Percentiles rank a stretch among this genome's conserved stretches.
Evolutionary conservation across 1,140 invertebrate species (phyloP).

Genomic region (Drosophila ficusphila): DNA sequence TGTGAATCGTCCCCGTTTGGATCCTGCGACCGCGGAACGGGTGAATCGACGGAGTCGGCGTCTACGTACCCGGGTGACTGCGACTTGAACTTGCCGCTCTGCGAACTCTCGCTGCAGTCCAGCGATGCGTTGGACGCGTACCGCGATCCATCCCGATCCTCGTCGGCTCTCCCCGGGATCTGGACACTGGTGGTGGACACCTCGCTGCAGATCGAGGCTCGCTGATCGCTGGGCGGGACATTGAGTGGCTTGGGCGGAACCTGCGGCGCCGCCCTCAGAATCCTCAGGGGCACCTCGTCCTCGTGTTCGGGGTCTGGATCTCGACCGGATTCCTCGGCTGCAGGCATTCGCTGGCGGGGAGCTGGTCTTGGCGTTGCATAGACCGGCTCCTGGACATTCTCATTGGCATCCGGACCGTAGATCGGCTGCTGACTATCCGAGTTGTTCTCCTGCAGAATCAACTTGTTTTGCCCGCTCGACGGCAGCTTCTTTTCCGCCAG

Average conservation of each 20-base stretch:
- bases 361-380: constrained; percentile 65
- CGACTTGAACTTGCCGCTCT: constrained; percentile 76
- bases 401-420: constrained; percentile 74
- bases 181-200: constrained; percentile 67
- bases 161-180: background rate
- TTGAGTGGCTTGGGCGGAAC: constrained; percentile 50
- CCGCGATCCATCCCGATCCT: constrained; percentile 30
- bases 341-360: constrained; percentile 57
- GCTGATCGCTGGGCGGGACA: constrained; percentile 44
- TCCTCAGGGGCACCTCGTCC: background rate
- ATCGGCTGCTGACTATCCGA: constrained; percentile 51
- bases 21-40: constrained; percentile 9
- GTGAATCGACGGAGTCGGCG: constrained; percentile 21
- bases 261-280: constrained; percentile 50
- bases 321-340: background rate
- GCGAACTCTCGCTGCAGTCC: constrained; percentile 62
- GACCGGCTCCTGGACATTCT: constrained; percentile 64
- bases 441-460: constrained; percentile 60
- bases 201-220: constrained; percentile 71
- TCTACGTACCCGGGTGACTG: constrained; percentile 82
- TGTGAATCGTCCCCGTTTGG: constrained; percentile 12
- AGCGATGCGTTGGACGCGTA: constrained; percentile 67
- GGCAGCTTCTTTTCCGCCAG: constrained; percentile 44
- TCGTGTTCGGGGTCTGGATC: background rate
- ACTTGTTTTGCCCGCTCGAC: constrained; percentile 53